Evolutionary conservation across 2,113 vertebrate species (phyloP).

Genomic region (Takifugu flavidus): DNA sequence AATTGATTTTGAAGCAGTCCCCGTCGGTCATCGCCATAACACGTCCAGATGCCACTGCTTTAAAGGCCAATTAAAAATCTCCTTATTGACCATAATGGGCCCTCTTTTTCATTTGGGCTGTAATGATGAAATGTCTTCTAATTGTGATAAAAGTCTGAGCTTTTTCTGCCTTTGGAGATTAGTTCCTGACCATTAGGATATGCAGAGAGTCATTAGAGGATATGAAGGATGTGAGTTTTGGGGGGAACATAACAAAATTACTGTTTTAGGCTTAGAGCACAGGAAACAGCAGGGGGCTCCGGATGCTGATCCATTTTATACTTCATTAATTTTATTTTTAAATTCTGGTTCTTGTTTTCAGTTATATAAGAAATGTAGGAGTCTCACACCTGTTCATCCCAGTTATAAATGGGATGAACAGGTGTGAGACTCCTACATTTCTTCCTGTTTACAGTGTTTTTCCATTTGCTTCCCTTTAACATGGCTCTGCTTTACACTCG

Average conservation of each 20-base stretch:
- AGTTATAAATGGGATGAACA: background rate
- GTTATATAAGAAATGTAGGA: too few species aligned
- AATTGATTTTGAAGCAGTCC: background rate
- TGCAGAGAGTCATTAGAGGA: constrained; percentile 35
- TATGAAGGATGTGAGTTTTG: constrained; percentile 12
- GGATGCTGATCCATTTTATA: constrained; percentile 12
- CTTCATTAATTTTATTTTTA: background rate
- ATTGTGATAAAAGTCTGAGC: constrained; percentile 21
- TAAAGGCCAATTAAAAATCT: constrained; percentile 41
- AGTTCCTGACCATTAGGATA: constrained; percentile 38
- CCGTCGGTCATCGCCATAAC: constrained; percentile 12
- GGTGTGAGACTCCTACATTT: background rate
- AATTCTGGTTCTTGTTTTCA: constrained; percentile 21
- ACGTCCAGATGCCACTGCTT: constrained; percentile 30
- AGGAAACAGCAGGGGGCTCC: constrained; percentile 18
- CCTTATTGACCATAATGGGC: constrained; percentile 32
- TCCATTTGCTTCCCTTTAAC: constrained; percentile 1
- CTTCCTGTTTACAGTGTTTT: background rate
- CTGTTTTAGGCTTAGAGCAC: too few species aligned
- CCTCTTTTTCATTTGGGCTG: constrained; percentile 21
- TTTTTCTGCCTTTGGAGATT: constrained; percentile 31
- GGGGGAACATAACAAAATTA: too few species aligned
- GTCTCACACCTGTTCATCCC: too few species aligned
- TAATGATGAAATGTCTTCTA: constrained; percentile 22
- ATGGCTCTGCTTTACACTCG: constrained; percentile 10